These are phyloP conservation scores for Seira musarum DNA, from an alignment of 2,888 invertebrate species.

Conservation along the genomic window DNA sequence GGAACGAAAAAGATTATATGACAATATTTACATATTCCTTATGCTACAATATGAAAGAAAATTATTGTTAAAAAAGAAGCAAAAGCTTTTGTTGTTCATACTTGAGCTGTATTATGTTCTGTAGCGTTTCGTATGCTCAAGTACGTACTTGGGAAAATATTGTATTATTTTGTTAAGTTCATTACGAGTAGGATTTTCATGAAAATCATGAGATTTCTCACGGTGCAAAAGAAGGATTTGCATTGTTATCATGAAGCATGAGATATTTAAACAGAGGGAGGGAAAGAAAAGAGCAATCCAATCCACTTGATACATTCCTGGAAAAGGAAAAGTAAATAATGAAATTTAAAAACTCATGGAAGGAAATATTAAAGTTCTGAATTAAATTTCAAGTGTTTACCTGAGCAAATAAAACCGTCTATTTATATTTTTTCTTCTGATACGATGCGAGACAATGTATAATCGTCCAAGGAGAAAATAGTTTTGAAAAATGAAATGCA, in stretches of 20 bases:
- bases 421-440: background rate
- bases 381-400: background rate
- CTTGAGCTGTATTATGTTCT: background rate
- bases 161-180: background rate
- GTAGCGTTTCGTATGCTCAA: background rate
- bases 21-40: background rate
- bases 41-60: background rate
- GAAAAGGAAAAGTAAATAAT: background rate
- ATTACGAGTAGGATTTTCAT: constrained; percentile 14
- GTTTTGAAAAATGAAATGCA: background rate
- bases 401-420: background rate
- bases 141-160: background rate
- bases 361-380: background rate
- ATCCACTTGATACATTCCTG: background rate
- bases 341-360: background rate
- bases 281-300: too few relatives aligned
- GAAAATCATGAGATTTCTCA: background rate
- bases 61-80: background rate
- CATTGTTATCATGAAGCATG: background rate
- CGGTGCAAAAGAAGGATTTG: background rate
- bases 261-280: background rate
- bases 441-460: background rate
- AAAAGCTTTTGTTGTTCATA: constrained; percentile 10
- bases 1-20: background rate
- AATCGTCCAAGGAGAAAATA: background rate